Conservation (phyloP, 2,113 vertebrate genomes). For the Ochotona princeps region DNA sequence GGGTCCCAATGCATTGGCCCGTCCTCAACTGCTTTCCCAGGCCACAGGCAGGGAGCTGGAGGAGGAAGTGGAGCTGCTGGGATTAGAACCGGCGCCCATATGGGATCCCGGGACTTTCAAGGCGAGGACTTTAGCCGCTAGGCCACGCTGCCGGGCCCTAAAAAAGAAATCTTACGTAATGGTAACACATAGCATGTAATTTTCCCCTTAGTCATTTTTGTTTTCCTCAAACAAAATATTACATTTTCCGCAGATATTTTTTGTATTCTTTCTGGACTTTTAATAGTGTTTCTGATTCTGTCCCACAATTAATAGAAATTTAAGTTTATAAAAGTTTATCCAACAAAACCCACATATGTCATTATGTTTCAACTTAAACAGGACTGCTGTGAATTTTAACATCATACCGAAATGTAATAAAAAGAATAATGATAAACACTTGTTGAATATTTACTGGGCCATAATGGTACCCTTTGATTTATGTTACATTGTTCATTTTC, state of each 20-base stretch:
- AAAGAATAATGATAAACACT: background rate
- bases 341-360: background rate
- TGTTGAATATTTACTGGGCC: background rate
- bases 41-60: no score
- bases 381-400: background rate
- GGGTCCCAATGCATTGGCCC: no score
- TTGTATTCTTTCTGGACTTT: background rate
- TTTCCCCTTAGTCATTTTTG: background rate
- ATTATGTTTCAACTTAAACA: background rate
- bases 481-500: background rate
- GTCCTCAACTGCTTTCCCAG: no score
- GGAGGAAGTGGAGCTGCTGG: no score
- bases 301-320: background rate
- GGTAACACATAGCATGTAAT: background rate
- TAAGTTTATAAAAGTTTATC: background rate
- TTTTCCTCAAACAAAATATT: conserved; percentile 9
- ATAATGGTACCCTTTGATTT: background rate
- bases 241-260: background rate
- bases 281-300: background rate
- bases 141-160: no score
- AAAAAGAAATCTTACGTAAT: background rate
- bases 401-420: background rate
- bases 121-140: no score
- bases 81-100: no score
- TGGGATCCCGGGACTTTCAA: no score